Evolutionary conservation across 2,797 vertebrate genomes (phyloP).

Genomic region (Enteromius trimaculatus): DNA sequence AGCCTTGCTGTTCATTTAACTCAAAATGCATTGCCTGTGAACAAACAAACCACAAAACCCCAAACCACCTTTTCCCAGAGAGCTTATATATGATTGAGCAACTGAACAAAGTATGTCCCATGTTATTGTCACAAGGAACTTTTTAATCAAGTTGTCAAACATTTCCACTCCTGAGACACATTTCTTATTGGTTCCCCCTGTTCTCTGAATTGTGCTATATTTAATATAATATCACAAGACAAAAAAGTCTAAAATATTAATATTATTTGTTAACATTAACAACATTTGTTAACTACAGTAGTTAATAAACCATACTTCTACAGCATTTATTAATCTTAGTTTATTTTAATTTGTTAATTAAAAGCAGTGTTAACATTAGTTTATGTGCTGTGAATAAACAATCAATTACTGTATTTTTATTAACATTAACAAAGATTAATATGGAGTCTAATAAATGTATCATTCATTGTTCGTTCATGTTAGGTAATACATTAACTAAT

Average conservation of each 20-base stretch:
- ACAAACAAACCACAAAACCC: neutral
- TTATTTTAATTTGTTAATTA: too few relatives aligned
- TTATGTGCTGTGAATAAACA: too few relatives aligned
- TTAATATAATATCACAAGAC: neutral
- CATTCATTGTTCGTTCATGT: too few relatives aligned
- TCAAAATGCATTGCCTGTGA: neutral
- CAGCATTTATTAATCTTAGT: too few relatives aligned
- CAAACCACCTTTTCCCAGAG: neutral
- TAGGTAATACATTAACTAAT: too few relatives aligned
- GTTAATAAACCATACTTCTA: too few relatives aligned
- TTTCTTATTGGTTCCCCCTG: neutral
- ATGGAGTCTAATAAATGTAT: too few relatives aligned
- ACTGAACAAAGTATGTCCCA: neutral
- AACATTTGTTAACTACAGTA: too few relatives aligned
- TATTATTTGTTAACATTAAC: neutral
- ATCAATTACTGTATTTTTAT: too few relatives aligned
- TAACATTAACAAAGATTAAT: too few relatives aligned
- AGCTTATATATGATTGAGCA: neutral
- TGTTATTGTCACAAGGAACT: neutral
- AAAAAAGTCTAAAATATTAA: neutral
- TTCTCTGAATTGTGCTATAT: neutral
- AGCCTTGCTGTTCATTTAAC: neutral
- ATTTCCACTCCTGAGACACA: neutral
- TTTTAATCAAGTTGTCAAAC: constrained; percentile 23
- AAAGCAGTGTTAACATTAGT: too few relatives aligned